phyloP scores from a whole-genome alignment of 2,113 vertebrate genomes.

The Archilochus colubris region DNA sequence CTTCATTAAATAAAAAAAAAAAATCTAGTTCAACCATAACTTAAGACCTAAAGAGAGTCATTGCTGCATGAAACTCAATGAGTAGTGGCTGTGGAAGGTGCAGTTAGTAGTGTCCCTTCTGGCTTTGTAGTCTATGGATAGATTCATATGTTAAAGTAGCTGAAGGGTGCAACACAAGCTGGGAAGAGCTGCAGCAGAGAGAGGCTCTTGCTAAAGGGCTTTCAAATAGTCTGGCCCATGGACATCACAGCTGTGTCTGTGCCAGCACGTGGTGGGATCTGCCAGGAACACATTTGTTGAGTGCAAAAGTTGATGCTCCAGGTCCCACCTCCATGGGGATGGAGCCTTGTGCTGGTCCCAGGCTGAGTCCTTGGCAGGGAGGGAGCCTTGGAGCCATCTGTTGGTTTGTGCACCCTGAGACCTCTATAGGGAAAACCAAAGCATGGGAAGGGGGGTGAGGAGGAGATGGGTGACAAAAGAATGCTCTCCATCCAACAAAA shows the following conservation, averaged over 20 bases:
- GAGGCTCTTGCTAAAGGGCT: neutral
- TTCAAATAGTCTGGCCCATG: neutral
- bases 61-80: conserved; percentile 36
- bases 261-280: neutral
- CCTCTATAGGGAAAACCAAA: neutral
- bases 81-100: neutral
- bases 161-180: conserved; percentile 9
- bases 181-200: neutral
- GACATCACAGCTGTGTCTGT: neutral
- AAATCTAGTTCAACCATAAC: conserved; percentile 42
- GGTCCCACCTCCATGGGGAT: fast-evolving
- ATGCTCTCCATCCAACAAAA: neutral
- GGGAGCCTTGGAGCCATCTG: neutral
- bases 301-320: neutral
- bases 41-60: conserved; percentile 32
- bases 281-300: neutral
- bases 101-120: conserved; percentile 44
- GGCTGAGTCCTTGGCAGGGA: neutral
- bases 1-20: conserved; percentile 24
- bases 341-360: neutral
- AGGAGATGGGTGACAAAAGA: neutral
- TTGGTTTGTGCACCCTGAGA: neutral
- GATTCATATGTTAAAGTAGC: conserved; percentile 35
- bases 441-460: neutral
- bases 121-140: conserved; percentile 28